These are phyloP conservation scores for Apoda limacodes DNA, from an alignment of 2,888 invertebrate genomes.

Conservation along the genomic window DNA sequence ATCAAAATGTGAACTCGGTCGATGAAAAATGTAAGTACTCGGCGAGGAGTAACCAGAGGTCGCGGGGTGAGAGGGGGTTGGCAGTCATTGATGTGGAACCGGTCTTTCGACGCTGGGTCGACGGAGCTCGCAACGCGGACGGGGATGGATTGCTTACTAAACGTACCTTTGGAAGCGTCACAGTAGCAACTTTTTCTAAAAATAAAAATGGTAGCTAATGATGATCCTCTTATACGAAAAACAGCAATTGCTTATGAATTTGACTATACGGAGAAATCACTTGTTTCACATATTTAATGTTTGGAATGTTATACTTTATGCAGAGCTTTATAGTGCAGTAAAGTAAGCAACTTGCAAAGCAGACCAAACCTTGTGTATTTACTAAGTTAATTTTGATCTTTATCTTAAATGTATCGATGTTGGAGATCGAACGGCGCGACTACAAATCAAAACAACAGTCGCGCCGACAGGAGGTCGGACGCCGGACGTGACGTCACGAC, in stretches of 20 bases:
- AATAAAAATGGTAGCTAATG: too few relatives aligned
- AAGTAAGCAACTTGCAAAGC: constrained; percentile 4
- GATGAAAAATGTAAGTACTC: constrained; percentile 36
- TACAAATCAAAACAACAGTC: constrained; percentile 61
- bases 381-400: constrained; percentile 28
- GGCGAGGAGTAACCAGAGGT: constrained; percentile 38
- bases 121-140: constrained; percentile 37
- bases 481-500: constrained; percentile 61
- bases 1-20: constrained; percentile 52
- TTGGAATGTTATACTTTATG: too few relatives aligned
- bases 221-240: too few relatives aligned
- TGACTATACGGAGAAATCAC: too few relatives aligned
- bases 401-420: constrained; percentile 45
- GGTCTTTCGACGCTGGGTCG: constrained; percentile 35
- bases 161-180: too few relatives aligned
- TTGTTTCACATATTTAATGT: too few relatives aligned
- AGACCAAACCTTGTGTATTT: constrained; percentile 14
- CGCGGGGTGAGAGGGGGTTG: constrained; percentile 39
- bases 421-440: constrained; percentile 27
- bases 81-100: constrained; percentile 65
- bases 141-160: constrained; percentile 58
- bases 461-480: constrained; percentile 59
- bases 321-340: too few relatives aligned
- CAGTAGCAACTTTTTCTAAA: too few relatives aligned
- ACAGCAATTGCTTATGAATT: too few relatives aligned